Conservation (phyloP, 2,797 vertebrate genomes). For the Buceros bicornis region DNA sequence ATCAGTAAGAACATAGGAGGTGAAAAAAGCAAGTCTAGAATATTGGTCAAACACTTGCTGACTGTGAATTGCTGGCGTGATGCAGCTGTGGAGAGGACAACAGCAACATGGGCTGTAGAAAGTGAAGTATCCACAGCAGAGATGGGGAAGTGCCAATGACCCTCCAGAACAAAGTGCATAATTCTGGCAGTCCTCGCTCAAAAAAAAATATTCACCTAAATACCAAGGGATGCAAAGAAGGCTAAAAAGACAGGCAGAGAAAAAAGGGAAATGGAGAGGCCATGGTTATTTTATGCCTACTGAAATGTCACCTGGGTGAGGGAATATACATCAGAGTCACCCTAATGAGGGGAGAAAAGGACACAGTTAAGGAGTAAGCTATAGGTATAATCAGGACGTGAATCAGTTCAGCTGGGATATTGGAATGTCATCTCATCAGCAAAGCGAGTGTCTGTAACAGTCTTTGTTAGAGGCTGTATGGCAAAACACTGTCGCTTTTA, state of each 20-base stretch:
- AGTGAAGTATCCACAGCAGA: not conserved
- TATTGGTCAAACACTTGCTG: not conserved
- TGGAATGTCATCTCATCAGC: not conserved
- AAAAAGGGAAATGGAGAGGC: not conserved
- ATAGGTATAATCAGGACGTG: not conserved
- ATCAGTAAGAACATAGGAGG: not conserved
- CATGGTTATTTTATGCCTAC: not conserved
- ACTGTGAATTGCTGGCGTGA: not conserved
- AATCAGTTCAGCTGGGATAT: not conserved
- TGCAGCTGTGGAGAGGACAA: not conserved
- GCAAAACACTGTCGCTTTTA: not conserved
- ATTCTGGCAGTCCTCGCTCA: not conserved
- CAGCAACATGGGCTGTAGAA: not conserved
- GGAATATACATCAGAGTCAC: not conserved
- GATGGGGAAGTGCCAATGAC: not conserved
- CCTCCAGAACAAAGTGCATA: not conserved
- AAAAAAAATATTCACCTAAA: not conserved
- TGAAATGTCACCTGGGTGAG: not conserved
- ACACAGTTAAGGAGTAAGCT: not conserved
- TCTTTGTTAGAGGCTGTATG: not conserved
- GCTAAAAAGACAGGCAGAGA: not conserved
- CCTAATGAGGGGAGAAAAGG: not conserved
- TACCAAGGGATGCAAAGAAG: not conserved
- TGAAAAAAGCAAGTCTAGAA: not conserved
- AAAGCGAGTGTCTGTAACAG: not conserved